phyloP scores from a whole-genome alignment of 2,888 invertebrate species.

The Polietes domitor region DNA sequence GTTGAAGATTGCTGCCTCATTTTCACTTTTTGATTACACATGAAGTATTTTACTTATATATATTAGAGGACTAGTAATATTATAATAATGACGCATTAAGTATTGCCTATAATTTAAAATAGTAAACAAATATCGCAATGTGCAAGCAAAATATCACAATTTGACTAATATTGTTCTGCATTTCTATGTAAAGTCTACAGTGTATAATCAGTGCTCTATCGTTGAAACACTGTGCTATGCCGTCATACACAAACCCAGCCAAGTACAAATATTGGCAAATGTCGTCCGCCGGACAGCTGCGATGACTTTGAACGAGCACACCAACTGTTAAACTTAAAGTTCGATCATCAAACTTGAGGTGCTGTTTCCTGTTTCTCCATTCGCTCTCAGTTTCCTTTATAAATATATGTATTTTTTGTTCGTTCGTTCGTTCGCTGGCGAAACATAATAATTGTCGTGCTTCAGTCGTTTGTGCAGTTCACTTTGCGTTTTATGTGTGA shows the following conservation, averaged over 20 bases:
- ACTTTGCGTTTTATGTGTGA: constrained; percentile 36
- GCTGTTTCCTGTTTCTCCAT: constrained; percentile 33
- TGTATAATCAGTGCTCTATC: too few species aligned
- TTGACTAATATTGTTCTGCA: too few species aligned
- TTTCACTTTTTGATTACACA: too few species aligned
- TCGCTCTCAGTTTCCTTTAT: constrained; percentile 9
- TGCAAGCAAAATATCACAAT: too few species aligned
- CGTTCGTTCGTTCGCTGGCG: neutral
- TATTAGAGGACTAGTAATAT: too few species aligned
- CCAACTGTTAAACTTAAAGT: constrained; percentile 35
- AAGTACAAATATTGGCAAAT: constrained; percentile 42
- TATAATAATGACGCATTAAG: too few species aligned
- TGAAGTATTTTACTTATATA: too few species aligned
- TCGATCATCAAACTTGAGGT: constrained; percentile 55
- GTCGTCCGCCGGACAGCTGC: constrained; percentile 22
- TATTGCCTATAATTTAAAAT: too few species aligned
- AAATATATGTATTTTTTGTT: too few species aligned
- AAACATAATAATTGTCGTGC: constrained; percentile 40
- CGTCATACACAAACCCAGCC: neutral
- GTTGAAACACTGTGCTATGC: neutral
- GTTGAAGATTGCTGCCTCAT: too few species aligned
- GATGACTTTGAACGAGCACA: neutral
- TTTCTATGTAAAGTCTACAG: too few species aligned
- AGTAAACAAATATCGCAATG: too few species aligned
- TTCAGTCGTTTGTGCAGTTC: constrained; percentile 28